Percentiles rank a stretch among this genome's conserved stretches.
phyloP scores from a whole-genome alignment of 2,888 invertebrate genomes.

The Physocephala rufipes region DNA sequence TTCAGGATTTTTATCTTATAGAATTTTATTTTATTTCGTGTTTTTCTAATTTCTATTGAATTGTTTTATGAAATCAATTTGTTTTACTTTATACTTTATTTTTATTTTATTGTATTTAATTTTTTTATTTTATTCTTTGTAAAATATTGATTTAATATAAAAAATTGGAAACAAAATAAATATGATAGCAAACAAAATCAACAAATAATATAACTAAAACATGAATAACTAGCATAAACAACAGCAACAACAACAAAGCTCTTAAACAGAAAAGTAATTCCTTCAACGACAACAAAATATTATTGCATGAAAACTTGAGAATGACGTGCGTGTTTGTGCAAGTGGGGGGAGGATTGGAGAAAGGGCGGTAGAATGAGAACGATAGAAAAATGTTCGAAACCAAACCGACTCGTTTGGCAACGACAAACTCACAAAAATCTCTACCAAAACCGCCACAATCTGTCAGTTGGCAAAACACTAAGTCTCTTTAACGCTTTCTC shows the following conservation, averaged over 20 bases:
- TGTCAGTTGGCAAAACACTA: not conserved
- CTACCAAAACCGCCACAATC: not conserved
- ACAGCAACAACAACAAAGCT: too few relatives aligned
- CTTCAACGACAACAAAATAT: too few relatives aligned
- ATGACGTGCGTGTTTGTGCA: too few relatives aligned
- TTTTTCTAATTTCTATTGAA: not conserved
- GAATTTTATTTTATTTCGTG: not conserved
- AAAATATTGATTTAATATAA: not conserved
- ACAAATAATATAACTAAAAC: too few relatives aligned
- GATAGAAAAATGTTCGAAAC: not conserved
- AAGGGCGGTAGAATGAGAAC: too few relatives aligned
- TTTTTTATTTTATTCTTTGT: not conserved
- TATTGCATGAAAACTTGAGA: too few relatives aligned
- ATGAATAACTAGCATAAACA: too few relatives aligned
- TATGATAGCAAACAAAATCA: too few relatives aligned
- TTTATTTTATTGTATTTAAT: not conserved
- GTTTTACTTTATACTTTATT: not conserved
- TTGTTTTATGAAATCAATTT: not conserved
- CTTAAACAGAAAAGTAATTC: too few relatives aligned
- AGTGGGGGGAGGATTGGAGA: too few relatives aligned
- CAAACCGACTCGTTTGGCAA: conserved; percentile 3
- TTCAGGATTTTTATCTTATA: not conserved
- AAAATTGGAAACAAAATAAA: too few relatives aligned
- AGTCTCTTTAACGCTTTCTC: too few relatives aligned
- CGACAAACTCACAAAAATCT: conserved; percentile 10